phyloP scores from a whole-genome alignment of 1,140 invertebrate genomes.

The Drosophila sp. region DNA sequence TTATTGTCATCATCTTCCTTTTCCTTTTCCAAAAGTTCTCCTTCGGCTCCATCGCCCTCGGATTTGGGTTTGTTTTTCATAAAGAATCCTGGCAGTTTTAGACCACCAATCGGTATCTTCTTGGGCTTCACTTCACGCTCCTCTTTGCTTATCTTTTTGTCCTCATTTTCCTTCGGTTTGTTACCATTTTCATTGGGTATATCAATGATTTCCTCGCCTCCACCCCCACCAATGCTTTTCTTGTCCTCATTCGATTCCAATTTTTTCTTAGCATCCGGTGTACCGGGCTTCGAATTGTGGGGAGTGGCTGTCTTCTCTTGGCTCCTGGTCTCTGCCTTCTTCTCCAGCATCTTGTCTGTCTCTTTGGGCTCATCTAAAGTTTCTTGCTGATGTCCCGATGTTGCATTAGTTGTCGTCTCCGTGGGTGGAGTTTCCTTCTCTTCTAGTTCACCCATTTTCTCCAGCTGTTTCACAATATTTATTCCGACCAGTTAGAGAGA shows the following conservation, averaged over 20 bases:
- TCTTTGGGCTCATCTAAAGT: constrained; percentile 79
- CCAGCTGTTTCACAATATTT: neutral
- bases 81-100: constrained; percentile 92
- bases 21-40: constrained; percentile 82
- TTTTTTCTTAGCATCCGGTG: constrained; percentile 62
- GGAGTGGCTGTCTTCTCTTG: constrained; percentile 66
- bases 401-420: constrained; percentile 48
- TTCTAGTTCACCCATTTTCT: constrained; percentile 77
- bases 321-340: constrained; percentile 48
- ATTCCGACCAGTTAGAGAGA: constrained; percentile 55
- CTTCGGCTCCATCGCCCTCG: constrained; percentile 83
- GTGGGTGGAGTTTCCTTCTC: constrained; percentile 81
- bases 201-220: constrained; percentile 76
- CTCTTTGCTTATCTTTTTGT: constrained; percentile 86
- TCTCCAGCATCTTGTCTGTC: constrained; percentile 82
- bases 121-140: constrained; percentile 89
- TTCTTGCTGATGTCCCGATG: constrained; percentile 55
- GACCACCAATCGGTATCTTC: constrained; percentile 91
- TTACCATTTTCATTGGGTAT: constrained; percentile 78
- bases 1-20: constrained; percentile 56
- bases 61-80: constrained; percentile 87
- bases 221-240: constrained; percentile 10
- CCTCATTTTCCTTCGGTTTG: constrained; percentile 81
- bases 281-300: constrained; percentile 62
- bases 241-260: constrained; percentile 15